Evolutionary conservation across 2,113 vertebrate genomes (phyloP), one percentile per base, ranked within the genome.

Genomic region (Silurus meridionalis): DNA sequence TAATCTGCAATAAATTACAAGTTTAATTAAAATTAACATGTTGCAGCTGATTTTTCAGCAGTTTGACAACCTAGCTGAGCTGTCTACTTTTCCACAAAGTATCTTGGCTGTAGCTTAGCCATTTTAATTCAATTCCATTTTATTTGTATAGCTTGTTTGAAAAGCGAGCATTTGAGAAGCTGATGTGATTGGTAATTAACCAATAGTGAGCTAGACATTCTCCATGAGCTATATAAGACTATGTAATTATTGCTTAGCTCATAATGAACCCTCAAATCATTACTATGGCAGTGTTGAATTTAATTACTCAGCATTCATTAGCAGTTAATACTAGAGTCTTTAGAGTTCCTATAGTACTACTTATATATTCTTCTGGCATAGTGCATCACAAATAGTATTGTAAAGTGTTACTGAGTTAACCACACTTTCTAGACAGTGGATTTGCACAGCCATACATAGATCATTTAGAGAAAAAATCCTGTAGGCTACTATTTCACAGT

Each of bases 271-370:
- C 37, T 6, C n/a, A 25, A 78, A 15, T n/a, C 50, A 78, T 78
- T 78, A 28, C 52, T 55, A 55, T 60, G 7, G 14, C 9, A 57
- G 55, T 55, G 10, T 23, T 78, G 13, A 57, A 53, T 58, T 15
- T 58, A 80, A 46, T 80, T 80, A 37, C 25, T 19, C 50, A 77
- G 74, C 4, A 77, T 77, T n/a, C 74, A 77, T 53, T 55, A 53
- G 2, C 74, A 52, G 74, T 55, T 55, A 77, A 77, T 77, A n/a
- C 5, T 5, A 53, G 50, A n/a, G 52, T 25, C 52, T 77, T 55
- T 15, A n/a, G 23, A 25, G 13, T 37, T 37, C 4, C 17, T 58
- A 28, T 79, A 58, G 25, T 58, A 19, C 53, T 58, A 5, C 10
- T 37, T 58, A 37, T 80, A 37, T 37, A 15, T 46, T 19, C 8